Conservation (phyloP, 2,888 invertebrate species). For the Mystacides longicornis region DNA sequence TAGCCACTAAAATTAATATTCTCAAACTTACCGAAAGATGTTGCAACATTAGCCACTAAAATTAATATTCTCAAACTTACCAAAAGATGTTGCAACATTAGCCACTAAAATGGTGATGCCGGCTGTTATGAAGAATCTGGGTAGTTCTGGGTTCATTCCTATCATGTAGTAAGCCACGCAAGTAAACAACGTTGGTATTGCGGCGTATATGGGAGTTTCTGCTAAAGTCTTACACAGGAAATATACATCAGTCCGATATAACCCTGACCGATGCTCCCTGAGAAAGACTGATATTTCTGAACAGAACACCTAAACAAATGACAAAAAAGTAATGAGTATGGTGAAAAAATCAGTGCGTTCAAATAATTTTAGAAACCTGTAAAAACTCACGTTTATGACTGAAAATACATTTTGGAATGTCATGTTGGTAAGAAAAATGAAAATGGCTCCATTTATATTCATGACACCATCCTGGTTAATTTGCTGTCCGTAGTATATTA, state of each 20-base stretch:
- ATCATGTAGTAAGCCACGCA: constrained; percentile 83
- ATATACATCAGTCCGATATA: constrained; percentile 87
- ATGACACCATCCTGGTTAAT: constrained; percentile 82
- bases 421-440: constrained; percentile 85
- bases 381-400: constrained; percentile 75
- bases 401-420: constrained; percentile 94
- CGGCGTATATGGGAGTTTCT: constrained; percentile 79
- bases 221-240: constrained; percentile 86
- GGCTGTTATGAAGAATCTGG: constrained; percentile 65
- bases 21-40: constrained; percentile 78
- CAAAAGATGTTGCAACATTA: constrained; percentile 83
- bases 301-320: constrained; percentile 66
- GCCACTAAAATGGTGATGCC: constrained; percentile 74
- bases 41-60: constrained; percentile 81
- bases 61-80: no score
- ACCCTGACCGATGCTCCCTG: constrained; percentile 80
- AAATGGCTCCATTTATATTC: constrained; percentile 90
- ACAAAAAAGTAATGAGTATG: neutral
- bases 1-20: constrained; percentile 76
- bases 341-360: neutral
- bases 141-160: constrained; percentile 64
- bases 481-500: constrained; percentile 79
- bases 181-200: constrained; percentile 76
- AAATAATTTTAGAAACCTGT: neutral
- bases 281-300: constrained; percentile 84